Conservation (phyloP, 2,888 invertebrate species). For the Orthosia gracilis region DNA sequence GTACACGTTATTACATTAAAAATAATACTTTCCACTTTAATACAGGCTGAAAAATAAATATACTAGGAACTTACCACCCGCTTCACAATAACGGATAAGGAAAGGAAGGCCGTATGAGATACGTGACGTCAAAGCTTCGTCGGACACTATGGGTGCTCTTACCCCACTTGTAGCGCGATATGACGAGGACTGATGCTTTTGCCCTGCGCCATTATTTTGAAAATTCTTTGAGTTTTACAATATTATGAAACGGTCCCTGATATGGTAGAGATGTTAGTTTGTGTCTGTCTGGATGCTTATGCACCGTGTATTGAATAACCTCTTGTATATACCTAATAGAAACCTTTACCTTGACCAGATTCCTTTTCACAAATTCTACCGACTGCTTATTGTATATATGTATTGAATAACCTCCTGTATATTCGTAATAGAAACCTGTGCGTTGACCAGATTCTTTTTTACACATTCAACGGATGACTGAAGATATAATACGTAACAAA, state of each 20-base stretch:
- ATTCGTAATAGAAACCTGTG: no score
- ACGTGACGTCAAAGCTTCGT: conserved; percentile 70
- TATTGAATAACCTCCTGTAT: no score
- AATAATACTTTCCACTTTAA: conserved; percentile 32
- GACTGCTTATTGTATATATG: no score
- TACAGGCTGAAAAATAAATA: conserved; percentile 63
- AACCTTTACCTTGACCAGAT: no score
- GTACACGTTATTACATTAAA: conserved; percentile 22
- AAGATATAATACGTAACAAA: no score
- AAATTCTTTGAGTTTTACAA: conserved; percentile 46
- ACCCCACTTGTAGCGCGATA: conserved; percentile 58
- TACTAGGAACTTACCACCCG: conserved; percentile 25
- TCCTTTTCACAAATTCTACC: no score
- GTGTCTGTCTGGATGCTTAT: neutral
- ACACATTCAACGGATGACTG: no score
- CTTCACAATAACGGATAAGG: conserved; percentile 66
- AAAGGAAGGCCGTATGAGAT: conserved; percentile 64
- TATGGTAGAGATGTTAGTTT: no score
- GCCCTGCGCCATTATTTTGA: conserved; percentile 38
- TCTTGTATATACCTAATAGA: no score
- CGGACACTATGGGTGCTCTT: conserved; percentile 62
- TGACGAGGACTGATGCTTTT: conserved; percentile 46
- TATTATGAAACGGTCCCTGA: conserved; percentile 31
- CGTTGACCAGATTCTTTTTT: no score
- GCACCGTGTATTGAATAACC: no score